Base-by-base conservation (phyloP, 1,140 invertebrate species). In the Chironomus striatipennis region DNA sequence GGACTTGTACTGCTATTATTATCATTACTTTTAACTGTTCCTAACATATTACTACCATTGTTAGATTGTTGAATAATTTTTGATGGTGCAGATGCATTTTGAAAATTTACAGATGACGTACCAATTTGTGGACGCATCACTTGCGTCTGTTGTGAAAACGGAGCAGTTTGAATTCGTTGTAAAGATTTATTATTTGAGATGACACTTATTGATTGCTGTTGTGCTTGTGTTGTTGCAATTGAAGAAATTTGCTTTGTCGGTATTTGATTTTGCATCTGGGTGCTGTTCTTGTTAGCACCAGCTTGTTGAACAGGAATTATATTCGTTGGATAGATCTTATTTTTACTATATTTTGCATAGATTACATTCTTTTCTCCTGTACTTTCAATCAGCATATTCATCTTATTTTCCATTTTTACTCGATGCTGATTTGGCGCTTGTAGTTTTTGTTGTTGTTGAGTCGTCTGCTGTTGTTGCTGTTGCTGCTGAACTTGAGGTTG, bases 51-150 rank as follows among this genome's bases (percentile, higher is more conserved):
- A 70, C 20, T 70, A 70, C 65, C 65, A 70, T 70, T 70, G 20
- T 70, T 70, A 20, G 65, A 21, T 21, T 70, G 65, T 70, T 70
- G 65, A 70, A 70, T 70, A 20, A 70, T 18, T 70, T 70, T 70
- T 18, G 65, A 70, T 70, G 65, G 17, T 21, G 65, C 20, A 21
- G 65, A 21, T 70, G 18, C 17, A 70, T 70, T 70, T 21, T 70
- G 65, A 18, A 70, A 70, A 21, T 70, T 70, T 21, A 70, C 65
- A 18, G 65, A 70, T 18, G 65, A 20, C 65, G 65, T 70, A 18
- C 65, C 65, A 7, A 57, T n/a, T 57, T 57, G 47, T 15, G 17
- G 65, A 10, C 65, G 65, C 17, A 70, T 15, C 2, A 70, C 17
- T 18, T 70, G 65, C 9, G 17, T 70, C 65, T n/a, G n/a, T 70